Base-by-base conservation (phyloP, 2,797 vertebrate genomes). In the Peromyscus aztecus region DNA sequence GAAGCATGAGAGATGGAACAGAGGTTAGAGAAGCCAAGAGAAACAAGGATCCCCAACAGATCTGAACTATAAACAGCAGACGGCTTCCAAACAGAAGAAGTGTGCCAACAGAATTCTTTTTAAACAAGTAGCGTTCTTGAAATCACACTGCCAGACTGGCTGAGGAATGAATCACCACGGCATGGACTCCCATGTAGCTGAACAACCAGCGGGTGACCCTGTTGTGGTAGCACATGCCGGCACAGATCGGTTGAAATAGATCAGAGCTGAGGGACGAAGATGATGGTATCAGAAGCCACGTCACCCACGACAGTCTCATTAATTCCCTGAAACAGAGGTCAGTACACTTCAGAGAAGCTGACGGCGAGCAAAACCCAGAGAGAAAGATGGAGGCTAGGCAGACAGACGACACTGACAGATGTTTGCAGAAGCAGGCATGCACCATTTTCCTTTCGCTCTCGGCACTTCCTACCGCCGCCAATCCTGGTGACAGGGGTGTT, bases 251-350 rank as follows among this genome's bases (percentile, higher is more conserved):
- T 61, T 73, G 89, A 86, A 52, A 49, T 9, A 2, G 81, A 31
- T 75, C 52, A 34, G 90, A 93, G 83, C 71, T 21, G 81, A 93
- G 8, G n/a, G 40, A 73, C 86, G 17, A 14, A 93, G 69, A 77
- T 17, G 80, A 77, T 67, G 49, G 19, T 3, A n/a, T 97, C 95
- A 86, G 89, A 90, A 94, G 59, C 71, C 82, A 91, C 78, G n/a
- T 78, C 76, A 34, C 46, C 40, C 34, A 29, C 40, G 46, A 78
- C 94, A 95, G 57, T 81, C 83, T 89, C 91, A 2, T 31, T 80
- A 49, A 67, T 57, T 67, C 94, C 92, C 95, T 46, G 52, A 76
- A 89, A 84, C 69, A 34, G 91, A 95, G 86, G 69, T 89, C 90
- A 73, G 17, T 59, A 12, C 23, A 14, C 19, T 61, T 67, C 89